Percentiles rank a stretch among this genome's conserved stretches.
Conservation (phyloP, 2,113 vertebrate species). For the Potamarius usumacintae region DNA sequence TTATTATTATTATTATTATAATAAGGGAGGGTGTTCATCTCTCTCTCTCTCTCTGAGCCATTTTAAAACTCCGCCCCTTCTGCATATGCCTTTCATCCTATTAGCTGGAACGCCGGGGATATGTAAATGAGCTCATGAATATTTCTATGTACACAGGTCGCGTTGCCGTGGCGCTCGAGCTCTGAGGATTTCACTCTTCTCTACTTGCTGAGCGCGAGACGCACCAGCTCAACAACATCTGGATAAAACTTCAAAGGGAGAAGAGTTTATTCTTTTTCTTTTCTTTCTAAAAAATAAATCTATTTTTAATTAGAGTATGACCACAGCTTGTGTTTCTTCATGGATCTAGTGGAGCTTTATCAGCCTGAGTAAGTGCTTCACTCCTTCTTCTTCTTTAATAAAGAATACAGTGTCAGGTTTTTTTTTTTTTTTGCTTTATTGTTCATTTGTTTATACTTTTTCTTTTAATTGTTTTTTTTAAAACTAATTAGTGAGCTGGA, state of each 20-base stretch:
- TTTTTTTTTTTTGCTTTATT: background rate
- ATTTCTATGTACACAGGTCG: background rate
- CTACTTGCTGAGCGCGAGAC: background rate
- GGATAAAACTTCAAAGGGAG: background rate
- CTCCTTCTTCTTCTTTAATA: background rate
- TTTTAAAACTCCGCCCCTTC: background rate
- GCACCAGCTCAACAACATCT: background rate
- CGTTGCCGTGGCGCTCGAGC: background rate
- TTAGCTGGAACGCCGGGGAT: background rate
- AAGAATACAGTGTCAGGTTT: too few species aligned
- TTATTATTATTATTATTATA: background rate
- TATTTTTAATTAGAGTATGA: slow-evolving; percentile 15
- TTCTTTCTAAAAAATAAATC: background rate
- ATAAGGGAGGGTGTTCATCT: background rate
- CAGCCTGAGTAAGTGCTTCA: slow-evolving; percentile 36
- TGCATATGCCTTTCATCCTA: background rate
- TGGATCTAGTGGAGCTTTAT: slow-evolving; percentile 51
- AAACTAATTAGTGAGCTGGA: background rate
- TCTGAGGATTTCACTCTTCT: background rate
- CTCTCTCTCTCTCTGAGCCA: background rate
- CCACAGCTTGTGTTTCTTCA: background rate
- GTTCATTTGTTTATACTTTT: background rate
- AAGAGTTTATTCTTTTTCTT: background rate
- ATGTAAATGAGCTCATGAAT: slow-evolving; percentile 3
- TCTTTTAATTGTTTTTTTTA: background rate